Percentiles rank a stretch among this genome's conserved stretches.
These are phyloP conservation scores for Bombus superbus DNA, from an alignment of 1,140 invertebrate species.

Conservation along the genomic window DNA sequence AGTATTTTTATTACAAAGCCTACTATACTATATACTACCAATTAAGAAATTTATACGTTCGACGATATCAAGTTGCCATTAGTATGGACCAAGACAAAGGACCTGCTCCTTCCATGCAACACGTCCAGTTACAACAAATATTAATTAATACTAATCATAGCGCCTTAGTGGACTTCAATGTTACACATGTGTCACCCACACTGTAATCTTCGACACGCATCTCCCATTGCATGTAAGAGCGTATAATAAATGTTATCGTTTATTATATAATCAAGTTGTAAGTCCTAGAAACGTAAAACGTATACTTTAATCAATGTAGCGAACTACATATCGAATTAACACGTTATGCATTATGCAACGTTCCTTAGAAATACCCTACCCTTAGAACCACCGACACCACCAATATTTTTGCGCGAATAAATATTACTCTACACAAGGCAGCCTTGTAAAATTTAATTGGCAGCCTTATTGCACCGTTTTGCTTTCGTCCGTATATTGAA, in stretches of 20 bases:
- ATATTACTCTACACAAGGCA: background rate
- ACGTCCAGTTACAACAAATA: background rate
- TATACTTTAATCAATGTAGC: background rate
- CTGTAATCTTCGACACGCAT: no score
- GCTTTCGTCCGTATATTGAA: background rate
- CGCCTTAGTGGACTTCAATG: background rate
- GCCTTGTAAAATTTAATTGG: conserved; percentile 30
- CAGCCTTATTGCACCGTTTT: conserved; percentile 1
- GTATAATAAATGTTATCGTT: background rate
- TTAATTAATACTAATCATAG: background rate
- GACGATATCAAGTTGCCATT: background rate
- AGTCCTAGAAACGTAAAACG: background rate
- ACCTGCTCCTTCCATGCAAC: no score
- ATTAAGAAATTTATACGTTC: background rate
- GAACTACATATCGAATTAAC: background rate
- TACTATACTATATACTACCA: background rate
- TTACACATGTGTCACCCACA: no score
- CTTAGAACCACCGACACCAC: background rate
- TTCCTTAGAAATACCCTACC: background rate
- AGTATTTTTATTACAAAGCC: no score
- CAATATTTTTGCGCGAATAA: conserved; percentile 8
- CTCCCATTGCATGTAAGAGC: background rate
- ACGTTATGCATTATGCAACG: conserved; percentile 15
- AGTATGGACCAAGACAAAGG: background rate
- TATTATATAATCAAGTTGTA: background rate